Evolutionary conservation across 2,113 vertebrate genomes (phyloP).

Genomic region (Peromyscus californicus): DNA sequence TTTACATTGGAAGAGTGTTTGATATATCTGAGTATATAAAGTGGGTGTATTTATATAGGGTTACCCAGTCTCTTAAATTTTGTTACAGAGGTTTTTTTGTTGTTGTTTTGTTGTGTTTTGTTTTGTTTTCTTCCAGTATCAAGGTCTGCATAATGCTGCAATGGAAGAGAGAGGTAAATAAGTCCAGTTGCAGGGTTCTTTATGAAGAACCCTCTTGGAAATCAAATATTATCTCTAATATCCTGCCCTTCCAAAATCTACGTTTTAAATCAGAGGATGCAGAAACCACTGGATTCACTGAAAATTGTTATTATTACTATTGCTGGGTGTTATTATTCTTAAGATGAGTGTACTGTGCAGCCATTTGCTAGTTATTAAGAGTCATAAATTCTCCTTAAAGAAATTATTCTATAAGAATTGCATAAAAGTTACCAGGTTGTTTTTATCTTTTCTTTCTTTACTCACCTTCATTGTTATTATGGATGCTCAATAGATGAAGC

Average conservation of each 20-base stretch:
- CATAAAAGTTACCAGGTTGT: neutral
- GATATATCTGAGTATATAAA: constrained; percentile 62
- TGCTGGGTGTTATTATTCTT: constrained; percentile 6
- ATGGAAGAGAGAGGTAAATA: constrained; percentile 18
- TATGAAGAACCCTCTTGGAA: constrained; percentile 42
- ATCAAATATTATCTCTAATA: neutral
- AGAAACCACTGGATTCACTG: neutral
- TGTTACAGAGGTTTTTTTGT: constrained; percentile 38
- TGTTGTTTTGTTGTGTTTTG: no score
- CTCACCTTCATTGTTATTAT: neutral
- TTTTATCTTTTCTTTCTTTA: neutral
- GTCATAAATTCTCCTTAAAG: constrained; percentile 18
- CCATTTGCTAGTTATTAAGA: constrained; percentile 2
- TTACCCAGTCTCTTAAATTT: constrained; percentile 56
- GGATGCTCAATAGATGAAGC: neutral
- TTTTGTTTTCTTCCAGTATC: neutral
- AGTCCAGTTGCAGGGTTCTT: constrained; percentile 43
- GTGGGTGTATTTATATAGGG: constrained; percentile 69
- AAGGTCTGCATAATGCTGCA: constrained; percentile 46
- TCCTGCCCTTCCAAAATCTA: constrained; percentile 31
- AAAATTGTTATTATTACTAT: constrained; percentile 57
- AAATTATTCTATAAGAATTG: neutral
- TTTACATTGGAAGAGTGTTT: constrained; percentile 73
- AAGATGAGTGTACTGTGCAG: neutral
- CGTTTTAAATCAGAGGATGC: constrained; percentile 21